Conservation (phyloP, 2,888 invertebrate genomes). For the Pachydiplax longipennis region DNA sequence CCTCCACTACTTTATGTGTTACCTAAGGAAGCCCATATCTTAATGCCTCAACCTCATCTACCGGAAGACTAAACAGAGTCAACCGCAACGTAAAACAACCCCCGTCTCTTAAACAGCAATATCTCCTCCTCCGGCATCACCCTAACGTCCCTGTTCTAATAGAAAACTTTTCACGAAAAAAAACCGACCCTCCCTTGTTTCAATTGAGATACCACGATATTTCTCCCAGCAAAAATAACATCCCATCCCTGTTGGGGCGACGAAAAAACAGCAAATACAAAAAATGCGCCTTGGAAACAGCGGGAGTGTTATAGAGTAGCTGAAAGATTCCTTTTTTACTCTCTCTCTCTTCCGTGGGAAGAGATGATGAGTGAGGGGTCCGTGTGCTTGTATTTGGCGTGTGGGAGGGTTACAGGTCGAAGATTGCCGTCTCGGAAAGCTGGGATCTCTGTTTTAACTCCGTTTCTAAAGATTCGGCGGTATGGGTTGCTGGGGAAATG, state of each 20-base stretch:
- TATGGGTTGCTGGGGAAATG: not conserved
- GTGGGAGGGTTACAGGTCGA: slow-evolving; percentile 29
- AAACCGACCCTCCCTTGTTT: no score
- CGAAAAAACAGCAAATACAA: not conserved
- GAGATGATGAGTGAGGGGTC: slow-evolving; percentile 25
- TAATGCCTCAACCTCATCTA: no score
- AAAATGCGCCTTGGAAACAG: slow-evolving; percentile 8
- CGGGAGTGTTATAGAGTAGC: slow-evolving; percentile 6
- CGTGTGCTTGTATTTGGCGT: slow-evolving; percentile 32
- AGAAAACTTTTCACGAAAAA: no score
- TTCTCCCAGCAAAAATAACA: not conserved
- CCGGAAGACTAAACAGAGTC: no score
- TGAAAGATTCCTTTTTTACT: not conserved
- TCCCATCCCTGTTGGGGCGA: not conserved
- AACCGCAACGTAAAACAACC: no score
- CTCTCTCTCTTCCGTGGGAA: not conserved
- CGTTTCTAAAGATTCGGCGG: not conserved
- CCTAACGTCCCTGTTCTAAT: no score
- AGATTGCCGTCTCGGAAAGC: not conserved
- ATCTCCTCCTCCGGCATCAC: no score
- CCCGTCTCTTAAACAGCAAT: no score
- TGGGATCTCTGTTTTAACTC: slow-evolving; percentile 27
- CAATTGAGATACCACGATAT: not conserved
- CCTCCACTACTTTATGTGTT: no score
- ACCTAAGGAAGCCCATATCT: no score